A percentile compares a stretch with the other conserved stretches of the same genome.
These are phyloP conservation scores for Ophion costatus DNA, from an alignment of 2,888 invertebrate species.

Conservation along the genomic window DNA sequence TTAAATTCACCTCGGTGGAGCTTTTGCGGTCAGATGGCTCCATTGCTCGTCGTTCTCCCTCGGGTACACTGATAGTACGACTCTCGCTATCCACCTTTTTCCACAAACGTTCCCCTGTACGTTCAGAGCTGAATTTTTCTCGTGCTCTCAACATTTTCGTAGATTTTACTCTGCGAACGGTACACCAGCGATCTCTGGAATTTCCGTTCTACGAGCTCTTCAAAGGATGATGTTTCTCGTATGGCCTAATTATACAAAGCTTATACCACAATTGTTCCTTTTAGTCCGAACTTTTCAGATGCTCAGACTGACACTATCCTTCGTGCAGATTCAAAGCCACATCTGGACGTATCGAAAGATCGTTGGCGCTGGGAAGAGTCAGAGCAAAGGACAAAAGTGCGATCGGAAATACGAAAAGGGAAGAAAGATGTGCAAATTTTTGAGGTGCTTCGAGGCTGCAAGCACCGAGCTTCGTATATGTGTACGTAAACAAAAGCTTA, in stretches of 20 bases:
- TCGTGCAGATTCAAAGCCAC: no score
- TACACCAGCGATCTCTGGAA: background rate
- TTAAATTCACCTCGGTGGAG: slow-evolving; percentile 65
- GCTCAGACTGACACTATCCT: no score
- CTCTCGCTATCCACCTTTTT: slow-evolving; percentile 31
- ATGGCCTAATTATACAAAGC: background rate
- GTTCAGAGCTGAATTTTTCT: slow-evolving; percentile 17
- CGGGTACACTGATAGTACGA: slow-evolving; percentile 34
- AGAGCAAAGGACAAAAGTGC: background rate
- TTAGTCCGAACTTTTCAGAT: no score
- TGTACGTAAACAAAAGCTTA: slow-evolving; percentile 55
- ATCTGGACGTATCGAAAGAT: no score
- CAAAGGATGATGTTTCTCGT: background rate
- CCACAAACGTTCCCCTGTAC: slow-evolving; percentile 1
- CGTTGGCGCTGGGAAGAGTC: background rate
- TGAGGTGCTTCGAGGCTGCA: slow-evolving; percentile 16
- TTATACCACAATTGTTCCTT: no score
- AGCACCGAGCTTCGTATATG: slow-evolving; percentile 9
- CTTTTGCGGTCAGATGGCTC: slow-evolving; percentile 59
- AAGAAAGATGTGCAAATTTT: slow-evolving; percentile 42
- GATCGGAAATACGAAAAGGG: slow-evolving; percentile 8
- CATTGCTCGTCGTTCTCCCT: slow-evolving; percentile 67
- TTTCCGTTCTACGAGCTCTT: background rate
- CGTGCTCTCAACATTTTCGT: slow-evolving; percentile 1
- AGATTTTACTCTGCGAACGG: background rate